Base-by-base conservation (phyloP, 2,797 vertebrate species). In the Gallinago solitaria region DNA sequence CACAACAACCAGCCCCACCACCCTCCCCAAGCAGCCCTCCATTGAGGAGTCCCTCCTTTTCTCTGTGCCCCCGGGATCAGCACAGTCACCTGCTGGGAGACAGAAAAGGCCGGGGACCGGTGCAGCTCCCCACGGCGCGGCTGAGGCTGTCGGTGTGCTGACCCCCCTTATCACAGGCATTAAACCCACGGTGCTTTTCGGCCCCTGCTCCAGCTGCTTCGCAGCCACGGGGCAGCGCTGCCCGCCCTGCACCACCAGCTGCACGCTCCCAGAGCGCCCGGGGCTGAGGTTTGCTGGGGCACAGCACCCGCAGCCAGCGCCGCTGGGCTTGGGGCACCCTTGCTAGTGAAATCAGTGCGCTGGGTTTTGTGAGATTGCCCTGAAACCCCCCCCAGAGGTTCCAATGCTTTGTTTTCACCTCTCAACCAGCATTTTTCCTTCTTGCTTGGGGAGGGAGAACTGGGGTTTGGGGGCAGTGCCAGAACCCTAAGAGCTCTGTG, bases 51-150 rank as follows among this genome's bases (percentile, higher is more conserved):
- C 47, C 18, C 37, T 59, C 30, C 61, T 24, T 35, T 4, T 56
- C 47, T 15, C 45, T 16, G 1, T 57, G 77, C 76, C 51, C 32
- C 9, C 0, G 0, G 56, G 41, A 68, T 86, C 32, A 23, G 78
- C 3, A 4, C 0, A 2, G 6, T 53, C 23, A 2, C 79, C 59
- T 1, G 16, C 90, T 61, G 81, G 61, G 32, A 68, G 69, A 6
- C 27, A 41, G 69, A 77, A 60, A 45, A 63, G 32, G 81, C 61
- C 9, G 2, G 67, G 48, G 50, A 50, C 19, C 3, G 8, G 45
- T 21, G 2, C 0, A 6, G 71, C 45, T 69, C 56, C 81, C 54
- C 1, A 1, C 4, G 3, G 77, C 3, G 1, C 0, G 2, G 41
- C 64, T 45, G 79, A 64, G 35, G 20, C 87, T 68, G 83, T 28